Evolutionary conservation across 2,113 vertebrate genomes (phyloP).

Genomic region (Symphodus melops): DNA sequence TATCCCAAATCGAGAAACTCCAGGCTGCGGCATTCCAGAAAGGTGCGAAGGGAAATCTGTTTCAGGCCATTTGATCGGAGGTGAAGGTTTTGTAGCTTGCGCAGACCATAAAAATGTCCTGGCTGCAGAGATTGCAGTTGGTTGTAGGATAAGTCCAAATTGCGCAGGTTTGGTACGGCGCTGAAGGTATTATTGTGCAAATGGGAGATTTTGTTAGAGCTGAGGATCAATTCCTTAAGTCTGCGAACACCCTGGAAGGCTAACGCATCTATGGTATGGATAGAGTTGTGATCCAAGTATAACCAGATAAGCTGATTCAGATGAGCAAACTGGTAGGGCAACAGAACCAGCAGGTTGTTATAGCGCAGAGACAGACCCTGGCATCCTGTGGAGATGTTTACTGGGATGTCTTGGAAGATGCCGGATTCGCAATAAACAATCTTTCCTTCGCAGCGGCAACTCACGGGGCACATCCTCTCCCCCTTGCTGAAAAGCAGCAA

Average conservation of each 20-base stretch:
- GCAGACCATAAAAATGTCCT: constrained; percentile 92
- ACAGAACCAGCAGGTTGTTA: constrained; percentile 92
- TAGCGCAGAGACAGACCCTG: constrained; percentile 95
- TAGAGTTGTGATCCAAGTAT: constrained; percentile 96
- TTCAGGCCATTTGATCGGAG: constrained; percentile 92
- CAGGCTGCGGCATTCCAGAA: constrained; percentile 96
- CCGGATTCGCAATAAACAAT: constrained; percentile 97
- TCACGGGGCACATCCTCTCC: constrained; percentile 92
- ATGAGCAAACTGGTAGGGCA: constrained; percentile 93
- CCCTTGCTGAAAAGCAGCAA: constrained; percentile 85
- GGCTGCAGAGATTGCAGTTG: constrained; percentile 91
- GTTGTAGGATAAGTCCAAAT: constrained; percentile 96
- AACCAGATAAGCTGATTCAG: constrained; percentile 98
- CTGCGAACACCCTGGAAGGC: constrained; percentile 94
- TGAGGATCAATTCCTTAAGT: constrained; percentile 95
- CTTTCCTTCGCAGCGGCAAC: constrained; percentile 96
- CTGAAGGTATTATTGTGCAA: constrained; percentile 94
- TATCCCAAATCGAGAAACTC: constrained; percentile 97
- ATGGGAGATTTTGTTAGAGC: constrained; percentile 93
- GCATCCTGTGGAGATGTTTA: constrained; percentile 93
- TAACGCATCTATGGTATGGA: constrained; percentile 88
- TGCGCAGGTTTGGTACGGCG: constrained; percentile 92
- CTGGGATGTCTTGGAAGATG: constrained; percentile 91
- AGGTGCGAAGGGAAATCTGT: constrained; percentile 89
- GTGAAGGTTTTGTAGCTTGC: constrained; percentile 94